These are phyloP conservation scores for Phyllotreta striolata DNA, from an alignment of 2,888 invertebrate species.

Conservation along the genomic window DNA sequence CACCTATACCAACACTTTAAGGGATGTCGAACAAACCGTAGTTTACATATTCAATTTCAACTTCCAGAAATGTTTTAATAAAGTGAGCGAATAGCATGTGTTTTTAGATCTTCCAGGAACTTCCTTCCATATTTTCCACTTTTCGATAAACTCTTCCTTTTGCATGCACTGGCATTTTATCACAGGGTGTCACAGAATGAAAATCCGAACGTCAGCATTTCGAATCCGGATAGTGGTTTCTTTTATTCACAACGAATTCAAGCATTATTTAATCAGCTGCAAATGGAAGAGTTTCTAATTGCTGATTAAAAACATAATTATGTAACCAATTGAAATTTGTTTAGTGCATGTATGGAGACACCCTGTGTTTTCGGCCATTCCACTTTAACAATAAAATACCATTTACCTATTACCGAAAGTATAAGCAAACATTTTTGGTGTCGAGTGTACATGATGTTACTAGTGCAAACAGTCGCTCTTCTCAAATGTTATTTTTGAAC, in stretches of 20 bases:
- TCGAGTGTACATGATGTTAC: conserved; percentile 55
- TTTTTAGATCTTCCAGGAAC: conserved; percentile 21
- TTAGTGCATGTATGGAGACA: background rate
- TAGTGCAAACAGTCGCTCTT: conserved; percentile 56
- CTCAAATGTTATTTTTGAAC: conserved; percentile 50
- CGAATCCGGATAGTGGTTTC: background rate
- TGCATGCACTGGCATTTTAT: background rate
- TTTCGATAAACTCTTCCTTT: conserved; percentile 2
- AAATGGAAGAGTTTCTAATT: no score
- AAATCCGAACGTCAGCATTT: no score
- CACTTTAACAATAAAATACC: conserved; percentile 55
- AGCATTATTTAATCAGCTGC: no score
- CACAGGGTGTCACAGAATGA: conserved; percentile 1
- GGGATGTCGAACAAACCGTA: conserved; percentile 18
- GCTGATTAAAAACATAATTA: no score
- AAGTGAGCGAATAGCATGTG: conserved; percentile 22
- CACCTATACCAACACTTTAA: conserved; percentile 10
- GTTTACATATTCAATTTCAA: conserved; percentile 32
- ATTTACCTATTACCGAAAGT: conserved; percentile 60
- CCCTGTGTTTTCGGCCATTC: conserved; percentile 47
- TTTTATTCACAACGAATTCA: background rate
- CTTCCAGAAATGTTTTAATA: conserved; percentile 29
- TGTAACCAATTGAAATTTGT: no score
- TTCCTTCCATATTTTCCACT: conserved; percentile 22
- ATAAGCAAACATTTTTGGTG: conserved; percentile 59